Conservation (phyloP, 2,797 vertebrate genomes). For the Netta rufina region DNA sequence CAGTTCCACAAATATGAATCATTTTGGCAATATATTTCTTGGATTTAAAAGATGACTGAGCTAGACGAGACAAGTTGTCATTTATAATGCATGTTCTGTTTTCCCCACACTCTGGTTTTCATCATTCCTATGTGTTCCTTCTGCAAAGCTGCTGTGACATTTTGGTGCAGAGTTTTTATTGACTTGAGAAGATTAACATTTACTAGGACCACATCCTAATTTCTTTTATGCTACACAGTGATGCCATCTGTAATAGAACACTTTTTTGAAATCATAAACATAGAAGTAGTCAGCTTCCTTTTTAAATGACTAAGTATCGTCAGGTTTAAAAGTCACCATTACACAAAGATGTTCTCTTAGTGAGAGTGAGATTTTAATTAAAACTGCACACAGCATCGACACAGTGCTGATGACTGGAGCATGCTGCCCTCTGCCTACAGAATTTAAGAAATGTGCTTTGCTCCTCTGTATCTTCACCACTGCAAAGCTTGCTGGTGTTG, state of each 20-base stretch:
- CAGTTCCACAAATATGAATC: conserved; percentile 19
- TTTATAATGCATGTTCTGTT: conserved; percentile 50
- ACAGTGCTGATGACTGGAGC: conserved; percentile 50
- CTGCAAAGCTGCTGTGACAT: conserved; percentile 19
- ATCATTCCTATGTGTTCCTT: not conserved
- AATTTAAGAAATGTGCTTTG: conserved; percentile 42
- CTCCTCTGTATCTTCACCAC: not conserved
- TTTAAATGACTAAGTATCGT: not conserved
- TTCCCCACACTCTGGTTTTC: not conserved
- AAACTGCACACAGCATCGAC: not conserved
- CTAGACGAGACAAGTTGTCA: conserved; percentile 25
- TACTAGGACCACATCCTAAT: not conserved
- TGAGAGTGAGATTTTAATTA: not conserved
- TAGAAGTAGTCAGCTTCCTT: not conserved
- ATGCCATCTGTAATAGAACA: not conserved
- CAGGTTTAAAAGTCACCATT: not conserved
- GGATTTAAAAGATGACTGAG: conserved; percentile 56
- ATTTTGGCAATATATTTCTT: conserved; percentile 34
- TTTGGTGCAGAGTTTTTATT: conserved; percentile 30
- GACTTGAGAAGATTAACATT: conserved; percentile 14
- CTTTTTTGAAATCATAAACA: not conserved
- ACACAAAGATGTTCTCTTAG: not conserved
- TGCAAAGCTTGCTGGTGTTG: not conserved
- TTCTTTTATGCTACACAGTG: not conserved
- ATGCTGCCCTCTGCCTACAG: conserved; percentile 80